phyloP scores from a whole-genome alignment of 2,113 vertebrate species.

The Sphyrna mokarran region DNA sequence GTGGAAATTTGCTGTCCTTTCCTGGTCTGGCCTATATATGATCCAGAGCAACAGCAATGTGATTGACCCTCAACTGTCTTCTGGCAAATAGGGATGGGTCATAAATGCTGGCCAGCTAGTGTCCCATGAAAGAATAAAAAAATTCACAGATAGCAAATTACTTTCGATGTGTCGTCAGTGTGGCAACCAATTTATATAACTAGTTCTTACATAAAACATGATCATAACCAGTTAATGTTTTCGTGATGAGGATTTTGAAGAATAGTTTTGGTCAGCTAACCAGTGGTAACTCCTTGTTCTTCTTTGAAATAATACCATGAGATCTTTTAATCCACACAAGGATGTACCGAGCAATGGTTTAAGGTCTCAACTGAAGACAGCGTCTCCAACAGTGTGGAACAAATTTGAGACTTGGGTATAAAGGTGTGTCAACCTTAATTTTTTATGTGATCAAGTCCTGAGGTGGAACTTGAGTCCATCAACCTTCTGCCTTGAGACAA shows the following conservation, averaged over 20 bases:
- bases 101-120: no score
- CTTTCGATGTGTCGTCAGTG: no score
- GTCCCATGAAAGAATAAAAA: no score
- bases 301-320: neutral
- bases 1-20: no score
- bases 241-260: neutral
- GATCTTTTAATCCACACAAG: neutral
- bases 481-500: neutral
- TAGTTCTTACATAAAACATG: neutral
- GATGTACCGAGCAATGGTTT: neutral
- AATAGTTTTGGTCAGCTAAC: neutral
- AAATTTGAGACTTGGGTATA: neutral
- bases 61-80: no score
- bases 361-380: neutral
- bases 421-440: neutral
- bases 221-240: neutral
- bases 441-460: neutral
- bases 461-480: neutral
- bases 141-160: no score
- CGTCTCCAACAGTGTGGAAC: neutral
- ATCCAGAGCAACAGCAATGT: no score
- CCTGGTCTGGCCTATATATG: no score
- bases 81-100: no score
- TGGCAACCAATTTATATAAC: neutral
- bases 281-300: neutral